A percentile compares a stretch with the other conserved stretches of the same genome.
phyloP scores from a whole-genome alignment of 2,797 vertebrate genomes.

The Harpagifer antarcticus region DNA sequence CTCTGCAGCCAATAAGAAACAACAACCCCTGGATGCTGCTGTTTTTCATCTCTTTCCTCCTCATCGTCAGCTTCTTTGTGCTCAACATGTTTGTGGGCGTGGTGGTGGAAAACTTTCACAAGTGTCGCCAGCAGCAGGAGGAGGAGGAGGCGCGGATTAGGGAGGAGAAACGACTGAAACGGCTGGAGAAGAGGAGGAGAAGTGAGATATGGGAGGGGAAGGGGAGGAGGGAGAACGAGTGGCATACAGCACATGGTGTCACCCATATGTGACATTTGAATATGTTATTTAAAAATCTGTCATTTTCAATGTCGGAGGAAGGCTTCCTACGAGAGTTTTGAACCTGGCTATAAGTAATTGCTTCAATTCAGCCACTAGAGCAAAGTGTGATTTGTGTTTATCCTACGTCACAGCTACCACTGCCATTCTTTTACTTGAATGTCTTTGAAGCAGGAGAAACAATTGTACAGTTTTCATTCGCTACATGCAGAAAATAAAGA shows the following conservation, averaged over 20 bases:
- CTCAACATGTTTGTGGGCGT: slow-evolving; percentile 99
- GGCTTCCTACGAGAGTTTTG: slow-evolving; percentile 14
- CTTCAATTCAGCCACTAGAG: slow-evolving; percentile 18
- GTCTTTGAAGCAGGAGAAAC: neutral
- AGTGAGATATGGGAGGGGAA: slow-evolving; percentile 56
- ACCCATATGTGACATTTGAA: neutral
- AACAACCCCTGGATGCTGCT: slow-evolving; percentile 99
- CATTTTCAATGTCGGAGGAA: neutral
- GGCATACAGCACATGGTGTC: neutral
- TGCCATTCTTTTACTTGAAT: slow-evolving; percentile 18
- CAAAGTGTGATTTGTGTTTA: neutral
- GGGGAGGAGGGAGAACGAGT: neutral
- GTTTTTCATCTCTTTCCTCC: slow-evolving; percentile 98
- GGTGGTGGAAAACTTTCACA: slow-evolving; percentile 98
- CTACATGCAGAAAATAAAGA: neutral
- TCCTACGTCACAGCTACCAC: slow-evolving; percentile 3
- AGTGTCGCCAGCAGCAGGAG: slow-evolving; percentile 97
- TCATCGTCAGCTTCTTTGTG: slow-evolving; percentile 99
- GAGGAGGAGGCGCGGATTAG: slow-evolving; percentile 93
- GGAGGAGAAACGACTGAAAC: slow-evolving; percentile 90
- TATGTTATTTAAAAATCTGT: neutral
- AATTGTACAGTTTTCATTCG: neutral
- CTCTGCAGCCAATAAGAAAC: slow-evolving; percentile 90
- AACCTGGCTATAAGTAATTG: slow-evolving; percentile 7
- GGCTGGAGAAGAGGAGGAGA: slow-evolving; percentile 75